Percentiles rank a stretch among this genome's conserved stretches.
These are phyloP conservation scores for Drosophila eohydei DNA, from an alignment of 2,888 invertebrate genomes.

Conservation along the genomic window DNA sequence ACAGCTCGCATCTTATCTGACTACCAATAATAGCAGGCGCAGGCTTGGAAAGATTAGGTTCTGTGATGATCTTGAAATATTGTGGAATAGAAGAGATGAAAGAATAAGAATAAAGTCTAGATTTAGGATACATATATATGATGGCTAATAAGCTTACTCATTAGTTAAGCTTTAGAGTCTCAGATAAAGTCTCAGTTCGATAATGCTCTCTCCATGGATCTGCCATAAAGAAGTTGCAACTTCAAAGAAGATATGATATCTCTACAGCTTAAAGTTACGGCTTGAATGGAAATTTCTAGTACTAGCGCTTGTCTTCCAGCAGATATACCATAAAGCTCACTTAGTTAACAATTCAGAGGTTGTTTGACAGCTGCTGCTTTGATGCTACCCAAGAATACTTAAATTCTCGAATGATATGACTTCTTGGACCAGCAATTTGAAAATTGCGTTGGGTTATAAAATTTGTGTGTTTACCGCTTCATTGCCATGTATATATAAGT, in stretches of 20 bases:
- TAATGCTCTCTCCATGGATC: too few species aligned
- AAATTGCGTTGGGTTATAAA: constrained; percentile 82
- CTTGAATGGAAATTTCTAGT: not conserved
- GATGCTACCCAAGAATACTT: constrained; percentile 3
- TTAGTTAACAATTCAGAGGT: constrained; percentile 4
- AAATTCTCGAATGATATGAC: constrained; percentile 17
- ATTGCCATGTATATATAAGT: constrained; percentile 72
- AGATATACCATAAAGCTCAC: not conserved
- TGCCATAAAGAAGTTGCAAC: too few species aligned
- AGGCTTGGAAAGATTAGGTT: too few species aligned
- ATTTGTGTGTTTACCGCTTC: constrained; percentile 83
- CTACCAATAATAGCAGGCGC: too few species aligned
- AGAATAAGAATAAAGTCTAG: too few species aligned
- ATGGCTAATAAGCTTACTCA: too few species aligned
- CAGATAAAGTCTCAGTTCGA: too few species aligned
- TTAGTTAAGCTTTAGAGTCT: too few species aligned
- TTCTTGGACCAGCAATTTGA: constrained; percentile 45
- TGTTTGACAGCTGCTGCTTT: constrained; percentile 6
- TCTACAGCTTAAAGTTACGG: not conserved
- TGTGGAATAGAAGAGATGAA: too few species aligned
- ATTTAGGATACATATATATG: too few species aligned
- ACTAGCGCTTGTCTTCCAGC: not conserved
- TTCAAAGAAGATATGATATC: not conserved
- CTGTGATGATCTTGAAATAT: too few species aligned
- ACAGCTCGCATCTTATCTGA: too few species aligned